These are phyloP conservation scores for Mantis religiosa DNA, from an alignment of 2,888 invertebrate genomes.

Conservation along the genomic window DNA sequence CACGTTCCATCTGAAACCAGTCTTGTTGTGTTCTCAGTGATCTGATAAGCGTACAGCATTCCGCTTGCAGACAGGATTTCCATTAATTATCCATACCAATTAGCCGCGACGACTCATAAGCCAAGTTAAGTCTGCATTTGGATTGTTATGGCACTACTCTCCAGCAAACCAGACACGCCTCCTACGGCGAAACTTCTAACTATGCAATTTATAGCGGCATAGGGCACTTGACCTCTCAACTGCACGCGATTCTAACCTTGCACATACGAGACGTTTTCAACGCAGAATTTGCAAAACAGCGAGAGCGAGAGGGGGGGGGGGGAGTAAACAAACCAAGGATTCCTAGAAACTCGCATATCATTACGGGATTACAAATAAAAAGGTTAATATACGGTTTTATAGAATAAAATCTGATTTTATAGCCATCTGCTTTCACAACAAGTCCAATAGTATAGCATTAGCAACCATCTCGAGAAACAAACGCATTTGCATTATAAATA, in stretches of 20 bases:
- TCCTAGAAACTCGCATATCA: too few relatives aligned
- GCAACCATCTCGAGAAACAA: too few relatives aligned
- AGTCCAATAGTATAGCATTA: too few relatives aligned
- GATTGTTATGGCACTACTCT: neutral
- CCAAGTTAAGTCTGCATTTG: neutral
- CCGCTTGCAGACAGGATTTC: neutral
- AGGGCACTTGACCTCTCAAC: neutral
- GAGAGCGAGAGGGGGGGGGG: too few relatives aligned
- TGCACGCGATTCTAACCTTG: neutral
- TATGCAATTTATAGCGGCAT: neutral
- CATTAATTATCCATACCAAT: neutral
- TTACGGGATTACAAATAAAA: too few relatives aligned
- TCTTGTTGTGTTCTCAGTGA: neutral
- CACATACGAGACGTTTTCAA: neutral
- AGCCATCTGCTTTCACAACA: too few relatives aligned
- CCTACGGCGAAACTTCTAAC: neutral
- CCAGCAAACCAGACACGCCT: neutral
- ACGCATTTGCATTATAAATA: too few relatives aligned
- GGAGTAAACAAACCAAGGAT: too few relatives aligned
- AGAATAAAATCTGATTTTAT: too few relatives aligned
- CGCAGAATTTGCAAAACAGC: neutral
- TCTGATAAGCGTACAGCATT: neutral
- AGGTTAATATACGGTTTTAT: too few relatives aligned
- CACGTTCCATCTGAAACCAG: neutral
- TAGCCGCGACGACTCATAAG: neutral